phyloP scores from a whole-genome alignment of 2,888 invertebrate species.

The Drosophila ustulata region DNA sequence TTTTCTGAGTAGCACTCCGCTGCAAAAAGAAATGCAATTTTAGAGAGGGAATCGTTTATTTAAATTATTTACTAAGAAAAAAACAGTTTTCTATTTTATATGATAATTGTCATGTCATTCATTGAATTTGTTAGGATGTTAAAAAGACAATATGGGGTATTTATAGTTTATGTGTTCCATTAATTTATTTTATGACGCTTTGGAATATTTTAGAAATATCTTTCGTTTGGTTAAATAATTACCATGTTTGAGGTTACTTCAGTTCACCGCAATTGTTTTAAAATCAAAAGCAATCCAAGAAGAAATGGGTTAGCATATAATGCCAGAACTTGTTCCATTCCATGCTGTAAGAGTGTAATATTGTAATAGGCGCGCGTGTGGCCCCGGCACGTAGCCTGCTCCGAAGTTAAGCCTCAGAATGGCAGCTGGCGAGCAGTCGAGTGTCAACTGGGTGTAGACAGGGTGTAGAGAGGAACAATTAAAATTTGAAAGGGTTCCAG shows the following conservation, averaged over 20 bases:
- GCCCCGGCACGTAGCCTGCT: conserved; percentile 66
- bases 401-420: conserved; percentile 62
- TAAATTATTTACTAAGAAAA: no score
- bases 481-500: conserved; percentile 76
- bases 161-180: no score
- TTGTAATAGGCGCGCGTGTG: conserved; percentile 78
- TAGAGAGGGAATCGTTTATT: not conserved
- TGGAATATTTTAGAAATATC: no score
- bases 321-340: conserved; percentile 31
- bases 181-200: no score
- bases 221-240: conserved; percentile 4
- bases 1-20: not conserved
- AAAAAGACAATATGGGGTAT: no score
- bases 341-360: conserved; percentile 17
- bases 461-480: conserved; percentile 53
- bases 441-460: not conserved
- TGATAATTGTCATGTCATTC: no score
- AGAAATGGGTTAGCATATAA: conserved; percentile 9
- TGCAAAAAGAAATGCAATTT: not conserved
- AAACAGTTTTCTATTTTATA: no score
- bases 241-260: conserved; percentile 25
- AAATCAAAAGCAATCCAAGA: not conserved
- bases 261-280: conserved; percentile 38
- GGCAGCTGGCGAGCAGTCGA: conserved; percentile 60
- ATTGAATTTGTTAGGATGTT: not conserved